These are phyloP conservation scores for Cotesia congregata DNA, from an alignment of 2,888 invertebrate genomes.

Conservation along the genomic window DNA sequence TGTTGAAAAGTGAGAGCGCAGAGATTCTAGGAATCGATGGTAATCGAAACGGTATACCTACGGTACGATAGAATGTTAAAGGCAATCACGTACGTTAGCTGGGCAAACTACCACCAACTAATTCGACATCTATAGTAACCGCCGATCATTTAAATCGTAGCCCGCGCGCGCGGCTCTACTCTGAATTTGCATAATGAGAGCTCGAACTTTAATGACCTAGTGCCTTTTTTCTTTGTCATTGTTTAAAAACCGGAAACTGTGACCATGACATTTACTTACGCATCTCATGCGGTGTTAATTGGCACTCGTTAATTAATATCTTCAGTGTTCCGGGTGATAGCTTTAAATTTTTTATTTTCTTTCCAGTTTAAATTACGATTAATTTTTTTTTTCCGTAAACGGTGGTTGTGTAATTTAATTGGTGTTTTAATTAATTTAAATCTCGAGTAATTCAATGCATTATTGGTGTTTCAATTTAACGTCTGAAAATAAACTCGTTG, in stretches of 20 bases:
- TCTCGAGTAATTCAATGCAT: slow-evolving; percentile 21
- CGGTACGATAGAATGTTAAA: slow-evolving; percentile 11
- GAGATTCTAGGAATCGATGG: neutral
- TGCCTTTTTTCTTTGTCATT: neutral
- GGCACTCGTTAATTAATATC: neutral
- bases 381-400: neutral
- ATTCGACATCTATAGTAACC: neutral
- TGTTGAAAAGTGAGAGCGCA: neutral
- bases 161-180: neutral
- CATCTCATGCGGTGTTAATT: neutral
- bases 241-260: neutral
- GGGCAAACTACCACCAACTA: slow-evolving; percentile 13
- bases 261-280: neutral
- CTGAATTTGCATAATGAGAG: slow-evolving; percentile 22
- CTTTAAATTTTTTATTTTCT: neutral
- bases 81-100: slow-evolving; percentile 6
- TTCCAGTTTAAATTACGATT: neutral
- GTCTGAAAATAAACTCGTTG: neutral
- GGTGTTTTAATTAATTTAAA: slow-evolving; percentile 27
- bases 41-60: neutral
- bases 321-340: neutral
- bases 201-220: neutral
- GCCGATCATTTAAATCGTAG: slow-evolving; percentile 14
- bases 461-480: slow-evolving; percentile 19
- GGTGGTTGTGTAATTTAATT: slow-evolving; percentile 21